Evolutionary conservation across 2,113 vertebrate genomes (phyloP), one percentile per base, ranked within the genome.

Genomic region (Otocyon megalotis): DNA sequence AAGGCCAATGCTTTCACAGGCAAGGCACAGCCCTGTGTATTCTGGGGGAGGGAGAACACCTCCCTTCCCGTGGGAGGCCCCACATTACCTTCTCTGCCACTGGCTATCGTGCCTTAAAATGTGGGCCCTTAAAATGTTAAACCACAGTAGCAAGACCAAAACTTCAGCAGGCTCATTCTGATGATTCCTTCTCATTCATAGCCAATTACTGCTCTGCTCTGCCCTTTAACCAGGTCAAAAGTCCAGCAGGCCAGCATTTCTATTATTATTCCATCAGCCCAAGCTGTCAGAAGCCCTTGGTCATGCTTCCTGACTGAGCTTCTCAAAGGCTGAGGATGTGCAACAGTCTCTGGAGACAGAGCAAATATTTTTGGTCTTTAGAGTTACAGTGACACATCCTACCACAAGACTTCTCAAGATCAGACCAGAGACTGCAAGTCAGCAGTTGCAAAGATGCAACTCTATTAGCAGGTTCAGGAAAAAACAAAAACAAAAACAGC

Each of bases 351-450:
- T 86, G 93, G 82, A 95, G 97, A 92, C n/a, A 93, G n/a, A 60
- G 56, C 85, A 90, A 96, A 35, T 54, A 69, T 95, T 96, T 98
- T 92, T 58, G 89, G 88, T 82, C 83, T 96, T 95, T 92, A 91
- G 19, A 60, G 77, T 94, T 71, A 63, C 79, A 83, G 32, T 3
- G 10, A 43, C 82, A 32, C 17, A 96, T 20, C 50, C 48, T 83
- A 53, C 22, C 17, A 22, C 35, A 80, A 69, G 82, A 43, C 72
- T 81, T 93, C 15, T 22, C 24, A 80, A 94, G 88, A 90, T 93
- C 24, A 71, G 91, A 35, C 62, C 82, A 89, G 50, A 97, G 43
- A 88, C 83, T 58, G 32, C 48, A 91, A 72, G 43, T 90, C 48
- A 88, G 90, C 69, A 89, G 56, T 63, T 93, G 63, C 19, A 48